Evolutionary conservation across 2,888 invertebrate species (phyloP).

Genomic region (Odontothrips loti): DNA sequence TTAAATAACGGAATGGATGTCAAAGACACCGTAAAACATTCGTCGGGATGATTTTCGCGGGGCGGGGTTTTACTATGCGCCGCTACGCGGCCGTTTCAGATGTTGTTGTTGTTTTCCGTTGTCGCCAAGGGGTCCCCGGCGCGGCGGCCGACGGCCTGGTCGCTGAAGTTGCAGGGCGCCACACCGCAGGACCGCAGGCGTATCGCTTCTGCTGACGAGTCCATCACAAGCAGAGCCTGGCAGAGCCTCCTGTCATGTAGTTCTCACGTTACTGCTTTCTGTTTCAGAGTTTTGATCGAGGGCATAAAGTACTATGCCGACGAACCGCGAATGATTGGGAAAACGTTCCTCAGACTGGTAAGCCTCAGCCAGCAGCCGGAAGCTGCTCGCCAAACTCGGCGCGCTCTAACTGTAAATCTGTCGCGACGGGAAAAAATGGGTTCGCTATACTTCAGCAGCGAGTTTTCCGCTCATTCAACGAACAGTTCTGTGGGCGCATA

Average conservation of each 20-base stretch:
- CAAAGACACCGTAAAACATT: slow-evolving; percentile 13
- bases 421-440: no score
- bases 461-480: no score
- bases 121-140: neutral
- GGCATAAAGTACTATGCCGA: slow-evolving; percentile 89
- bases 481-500: no score
- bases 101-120: slow-evolving; percentile 28
- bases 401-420: no score
- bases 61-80: slow-evolving; percentile 5
- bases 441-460: no score
- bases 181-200: neutral
- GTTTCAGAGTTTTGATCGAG: slow-evolving; percentile 76
- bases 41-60: neutral
- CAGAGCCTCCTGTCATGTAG: no score
- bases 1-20: slow-evolving; percentile 5
- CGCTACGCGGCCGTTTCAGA: slow-evolving; percentile 29
- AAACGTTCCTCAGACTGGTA: slow-evolving; percentile 77
- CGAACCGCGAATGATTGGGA: slow-evolving; percentile 82
- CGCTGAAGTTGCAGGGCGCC: neutral
- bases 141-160: neutral
- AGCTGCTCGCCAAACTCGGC: no score
- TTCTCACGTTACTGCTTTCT: slow-evolving; percentile 29
- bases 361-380: slow-evolving; percentile 43
- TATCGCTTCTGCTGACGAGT: no score
- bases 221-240: no score